Percentiles rank a stretch among this genome's conserved stretches.
These are phyloP conservation scores for Zosterops borbonicus DNA, from an alignment of 2,113 vertebrate genomes.

Conservation along the genomic window DNA sequence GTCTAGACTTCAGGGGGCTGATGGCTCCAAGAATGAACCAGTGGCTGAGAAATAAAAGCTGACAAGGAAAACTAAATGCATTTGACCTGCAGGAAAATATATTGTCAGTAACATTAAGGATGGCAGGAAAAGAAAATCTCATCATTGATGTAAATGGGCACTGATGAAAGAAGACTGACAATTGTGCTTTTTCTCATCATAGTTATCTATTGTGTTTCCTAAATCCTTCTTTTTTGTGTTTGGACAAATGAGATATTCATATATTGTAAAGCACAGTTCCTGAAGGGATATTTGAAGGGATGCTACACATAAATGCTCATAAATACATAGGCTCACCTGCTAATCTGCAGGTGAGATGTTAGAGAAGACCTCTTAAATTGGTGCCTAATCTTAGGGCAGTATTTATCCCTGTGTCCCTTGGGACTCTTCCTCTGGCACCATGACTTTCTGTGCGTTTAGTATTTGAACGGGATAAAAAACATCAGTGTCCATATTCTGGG, in stretches of 20 bases:
- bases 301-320: neutral
- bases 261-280: neutral
- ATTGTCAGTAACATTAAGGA: neutral
- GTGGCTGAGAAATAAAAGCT: neutral
- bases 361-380: neutral
- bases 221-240: neutral
- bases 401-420: neutral
- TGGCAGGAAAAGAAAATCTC: neutral
- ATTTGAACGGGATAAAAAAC: neutral
- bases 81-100: neutral
- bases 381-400: neutral
- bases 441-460: neutral
- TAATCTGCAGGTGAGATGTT: neutral
- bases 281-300: neutral
- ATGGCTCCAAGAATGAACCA: neutral
- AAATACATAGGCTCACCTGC: neutral
- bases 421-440: neutral
- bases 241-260: neutral
- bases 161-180: neutral
- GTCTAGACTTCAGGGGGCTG: neutral
- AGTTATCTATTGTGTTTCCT: neutral
- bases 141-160: neutral
- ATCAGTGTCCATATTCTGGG: neutral
- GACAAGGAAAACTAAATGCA: neutral
- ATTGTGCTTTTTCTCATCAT: neutral